These are phyloP conservation scores for Sebastes jordani DNA, from an alignment of 2,797 vertebrate species.

Conservation along the genomic window DNA sequence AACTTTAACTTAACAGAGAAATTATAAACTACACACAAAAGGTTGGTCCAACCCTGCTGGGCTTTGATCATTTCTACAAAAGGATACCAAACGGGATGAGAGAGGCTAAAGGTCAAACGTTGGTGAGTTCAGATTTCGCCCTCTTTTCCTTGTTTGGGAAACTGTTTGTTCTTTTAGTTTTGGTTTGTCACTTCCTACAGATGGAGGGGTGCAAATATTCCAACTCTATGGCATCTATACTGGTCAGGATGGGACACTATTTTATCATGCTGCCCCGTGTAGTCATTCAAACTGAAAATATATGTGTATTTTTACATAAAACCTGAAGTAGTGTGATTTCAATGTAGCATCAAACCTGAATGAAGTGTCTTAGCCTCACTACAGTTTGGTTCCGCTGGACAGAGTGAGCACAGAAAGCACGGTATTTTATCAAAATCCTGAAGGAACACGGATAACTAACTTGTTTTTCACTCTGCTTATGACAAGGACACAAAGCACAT, in stretches of 20 bases:
- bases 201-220: not conserved
- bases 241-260: not conserved
- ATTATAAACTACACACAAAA: not conserved
- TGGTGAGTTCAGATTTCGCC: constrained; percentile 13
- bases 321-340: not conserved
- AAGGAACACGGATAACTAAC: constrained; percentile 29
- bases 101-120: constrained; percentile 25
- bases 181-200: constrained; percentile 14
- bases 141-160: constrained; percentile 22
- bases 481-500: constrained; percentile 72
- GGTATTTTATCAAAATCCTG: constrained; percentile 39
- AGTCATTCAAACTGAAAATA: not conserved
- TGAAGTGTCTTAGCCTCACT: not conserved
- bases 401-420: not conserved
- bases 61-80: not conserved
- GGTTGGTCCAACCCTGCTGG: not conserved
- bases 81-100: not conserved
- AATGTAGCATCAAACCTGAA: not conserved
- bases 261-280: not conserved
- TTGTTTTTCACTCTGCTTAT: constrained; percentile 45
- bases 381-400: not conserved
- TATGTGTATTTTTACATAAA: not conserved
- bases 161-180: not conserved
- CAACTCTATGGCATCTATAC: not conserved
- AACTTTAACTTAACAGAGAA: not conserved